Evolutionary conservation across 2,888 invertebrate genomes (phyloP).

Genomic region (Eupeodes latifasciatus): DNA sequence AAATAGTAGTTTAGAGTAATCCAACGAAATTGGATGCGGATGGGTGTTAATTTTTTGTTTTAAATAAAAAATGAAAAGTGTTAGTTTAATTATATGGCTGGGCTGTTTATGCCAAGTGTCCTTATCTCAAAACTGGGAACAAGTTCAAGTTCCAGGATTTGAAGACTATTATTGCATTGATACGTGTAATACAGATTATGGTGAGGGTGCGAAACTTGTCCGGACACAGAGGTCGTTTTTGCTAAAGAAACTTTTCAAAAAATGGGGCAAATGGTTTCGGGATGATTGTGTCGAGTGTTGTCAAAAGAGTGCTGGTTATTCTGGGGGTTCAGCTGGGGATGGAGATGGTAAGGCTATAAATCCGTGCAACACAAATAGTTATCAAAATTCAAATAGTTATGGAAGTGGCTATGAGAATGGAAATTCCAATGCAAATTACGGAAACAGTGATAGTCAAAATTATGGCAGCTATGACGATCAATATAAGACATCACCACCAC

Average conservation of each 20-base stretch:
- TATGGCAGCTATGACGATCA: constrained; percentile 18
- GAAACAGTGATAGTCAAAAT: not conserved
- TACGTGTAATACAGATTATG: constrained; percentile 77
- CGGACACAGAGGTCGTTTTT: constrained; percentile 79
- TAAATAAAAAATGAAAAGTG: constrained; percentile 41
- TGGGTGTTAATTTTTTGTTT: constrained; percentile 23
- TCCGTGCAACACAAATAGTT: constrained; percentile 11
- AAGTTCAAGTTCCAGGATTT: constrained; percentile 75
- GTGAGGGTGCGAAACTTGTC: constrained; percentile 77
- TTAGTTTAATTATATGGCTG: constrained; percentile 41
- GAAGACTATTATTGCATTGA: constrained; percentile 78
- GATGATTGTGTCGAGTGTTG: constrained; percentile 65
- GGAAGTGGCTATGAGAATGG: not conserved
- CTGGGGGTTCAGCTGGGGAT: constrained; percentile 52
- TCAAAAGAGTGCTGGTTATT: constrained; percentile 47
- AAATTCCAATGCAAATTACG: constrained; percentile 28
- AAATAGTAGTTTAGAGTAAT: constrained; percentile 55
- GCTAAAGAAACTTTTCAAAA: constrained; percentile 76
- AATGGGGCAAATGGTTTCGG: constrained; percentile 34
- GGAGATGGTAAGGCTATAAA: constrained; percentile 15
- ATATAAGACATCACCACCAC: constrained; percentile 21
- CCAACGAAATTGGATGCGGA: constrained; percentile 69
- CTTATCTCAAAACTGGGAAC: constrained; percentile 36
- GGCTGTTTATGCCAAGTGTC: constrained; percentile 40
- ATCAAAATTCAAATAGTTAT: constrained; percentile 8